A percentile compares a stretch with the other conserved stretches of the same genome.
Conservation (phyloP, 2,797 vertebrate species). For the Myoxocephalus aenaeus region DNA sequence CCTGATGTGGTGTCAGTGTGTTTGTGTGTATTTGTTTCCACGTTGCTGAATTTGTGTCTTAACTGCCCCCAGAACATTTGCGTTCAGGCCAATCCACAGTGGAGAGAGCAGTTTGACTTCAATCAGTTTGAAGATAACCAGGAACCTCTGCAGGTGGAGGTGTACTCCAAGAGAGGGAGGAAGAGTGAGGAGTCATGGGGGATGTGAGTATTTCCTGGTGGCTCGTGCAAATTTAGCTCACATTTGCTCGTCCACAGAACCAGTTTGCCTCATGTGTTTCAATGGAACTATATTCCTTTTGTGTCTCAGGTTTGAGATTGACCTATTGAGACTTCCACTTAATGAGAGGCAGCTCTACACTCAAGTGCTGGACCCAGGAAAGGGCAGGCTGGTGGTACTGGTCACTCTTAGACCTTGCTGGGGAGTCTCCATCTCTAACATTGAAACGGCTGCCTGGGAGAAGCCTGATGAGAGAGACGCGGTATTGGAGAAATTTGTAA, state of each 20-base stretch:
- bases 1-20: constrained; percentile 54
- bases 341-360: constrained; percentile 88
- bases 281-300: constrained; percentile 48
- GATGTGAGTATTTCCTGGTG: constrained; percentile 86
- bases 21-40: constrained; percentile 32
- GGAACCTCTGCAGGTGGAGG: constrained; percentile 93
- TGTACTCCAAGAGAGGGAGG: constrained; percentile 92
- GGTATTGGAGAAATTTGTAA: constrained; percentile 89
- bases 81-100: constrained; percentile 95
- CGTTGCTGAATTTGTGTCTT: constrained; percentile 56
- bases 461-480: constrained; percentile 82
- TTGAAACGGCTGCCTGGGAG: constrained; percentile 87
- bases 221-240: constrained; percentile 52
- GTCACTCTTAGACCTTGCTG: constrained; percentile 87
- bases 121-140: constrained; percentile 95
- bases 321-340: constrained; percentile 83
- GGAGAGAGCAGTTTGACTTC: constrained; percentile 98
- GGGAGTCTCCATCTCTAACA: constrained; percentile 91
- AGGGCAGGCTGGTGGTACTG: constrained; percentile 88
- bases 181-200: constrained; percentile 93
- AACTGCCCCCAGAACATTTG: constrained; percentile 88
- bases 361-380: constrained; percentile 85
- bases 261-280: constrained; percentile 40
- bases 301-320: constrained; percentile 88
- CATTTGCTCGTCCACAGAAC: constrained; percentile 40